Conservation (phyloP, 2,888 invertebrate species). For the Thereva nobilitata region DNA sequence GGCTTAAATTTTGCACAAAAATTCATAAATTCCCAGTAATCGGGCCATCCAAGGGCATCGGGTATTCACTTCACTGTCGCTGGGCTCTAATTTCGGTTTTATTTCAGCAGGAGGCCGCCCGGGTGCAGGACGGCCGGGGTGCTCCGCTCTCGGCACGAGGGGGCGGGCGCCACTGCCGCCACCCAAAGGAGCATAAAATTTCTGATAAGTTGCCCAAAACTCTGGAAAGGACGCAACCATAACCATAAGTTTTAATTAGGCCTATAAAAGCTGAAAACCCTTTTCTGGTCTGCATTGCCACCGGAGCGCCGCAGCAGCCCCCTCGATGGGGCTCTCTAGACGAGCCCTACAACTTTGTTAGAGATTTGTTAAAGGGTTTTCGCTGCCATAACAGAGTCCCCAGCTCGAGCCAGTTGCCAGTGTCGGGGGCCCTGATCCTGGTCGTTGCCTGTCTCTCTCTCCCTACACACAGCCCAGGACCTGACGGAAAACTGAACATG, state of each 20-base stretch:
- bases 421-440: slow-evolving; percentile 2
- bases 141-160: slow-evolving; percentile 22
- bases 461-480: neutral
- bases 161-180: slow-evolving; percentile 18
- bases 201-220: slow-evolving; percentile 42
- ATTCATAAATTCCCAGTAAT: slow-evolving; percentile 39
- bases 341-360: slow-evolving; percentile 18
- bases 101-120: slow-evolving; percentile 15
- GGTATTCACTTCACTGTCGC: slow-evolving; percentile 36
- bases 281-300: slow-evolving; percentile 36
- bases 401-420: neutral
- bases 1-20: slow-evolving; percentile 14
- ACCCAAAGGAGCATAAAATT: slow-evolving; percentile 39
- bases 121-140: too few relatives aligned
- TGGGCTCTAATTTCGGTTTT: slow-evolving; percentile 40
- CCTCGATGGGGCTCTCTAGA: slow-evolving; percentile 2
- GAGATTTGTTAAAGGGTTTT: slow-evolving; percentile 30
- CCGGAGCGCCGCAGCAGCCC: neutral
- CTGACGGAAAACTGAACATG: slow-evolving; percentile 31
- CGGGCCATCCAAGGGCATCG: slow-evolving; percentile 34
- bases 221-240: slow-evolving; percentile 42
- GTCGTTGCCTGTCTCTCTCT: neutral
- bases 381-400: neutral
- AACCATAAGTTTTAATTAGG: slow-evolving; percentile 43
- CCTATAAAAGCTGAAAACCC: slow-evolving; percentile 41